A percentile compares a stretch with the other conserved stretches of the same genome.
Evolutionary conservation across 2,113 vertebrate species (phyloP).

Genomic region (Callaeas wilsoni): DNA sequence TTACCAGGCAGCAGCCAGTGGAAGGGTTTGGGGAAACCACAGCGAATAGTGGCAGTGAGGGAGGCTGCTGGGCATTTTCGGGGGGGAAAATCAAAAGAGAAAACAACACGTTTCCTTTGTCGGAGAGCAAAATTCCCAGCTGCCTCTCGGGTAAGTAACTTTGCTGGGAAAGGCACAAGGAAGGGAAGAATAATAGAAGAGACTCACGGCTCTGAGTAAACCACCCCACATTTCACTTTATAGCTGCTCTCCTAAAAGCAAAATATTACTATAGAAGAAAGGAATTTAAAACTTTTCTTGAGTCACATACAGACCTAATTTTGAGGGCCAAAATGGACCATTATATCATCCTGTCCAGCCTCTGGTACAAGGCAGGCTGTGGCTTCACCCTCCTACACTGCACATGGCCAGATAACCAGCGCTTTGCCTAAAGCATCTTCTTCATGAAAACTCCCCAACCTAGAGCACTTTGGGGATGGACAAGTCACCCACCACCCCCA

Average conservation of each 20-base stretch:
- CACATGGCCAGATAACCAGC: not conserved
- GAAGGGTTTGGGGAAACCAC: not conserved
- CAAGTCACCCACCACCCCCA: not conserved
- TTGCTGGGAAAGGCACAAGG: not conserved
- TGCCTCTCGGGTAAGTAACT: not conserved
- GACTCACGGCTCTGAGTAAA: not conserved
- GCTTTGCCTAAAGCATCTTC: not conserved
- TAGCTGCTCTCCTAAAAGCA: not conserved
- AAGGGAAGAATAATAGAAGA: not conserved
- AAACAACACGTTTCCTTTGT: not conserved
- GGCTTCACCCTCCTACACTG: not conserved
- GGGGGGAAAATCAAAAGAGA: not conserved
- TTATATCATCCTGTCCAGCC: not conserved
- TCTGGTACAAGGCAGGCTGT: not conserved
- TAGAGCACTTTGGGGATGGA: not conserved
- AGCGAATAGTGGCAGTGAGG: accelerated
- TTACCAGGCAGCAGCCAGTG: not conserved
- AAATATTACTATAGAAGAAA: not conserved
- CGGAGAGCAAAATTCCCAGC: not conserved
- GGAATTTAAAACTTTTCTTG: not conserved
- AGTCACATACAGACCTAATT: not conserved
- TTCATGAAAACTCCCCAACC: not conserved
- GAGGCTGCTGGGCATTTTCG: not conserved
- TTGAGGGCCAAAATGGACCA: not conserved
- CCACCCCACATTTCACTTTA: not conserved